Percentiles rank a stretch among this genome's conserved stretches.
These are phyloP conservation scores for Poecilia wingei DNA, from an alignment of 2,797 vertebrate genomes.

Conservation along the genomic window DNA sequence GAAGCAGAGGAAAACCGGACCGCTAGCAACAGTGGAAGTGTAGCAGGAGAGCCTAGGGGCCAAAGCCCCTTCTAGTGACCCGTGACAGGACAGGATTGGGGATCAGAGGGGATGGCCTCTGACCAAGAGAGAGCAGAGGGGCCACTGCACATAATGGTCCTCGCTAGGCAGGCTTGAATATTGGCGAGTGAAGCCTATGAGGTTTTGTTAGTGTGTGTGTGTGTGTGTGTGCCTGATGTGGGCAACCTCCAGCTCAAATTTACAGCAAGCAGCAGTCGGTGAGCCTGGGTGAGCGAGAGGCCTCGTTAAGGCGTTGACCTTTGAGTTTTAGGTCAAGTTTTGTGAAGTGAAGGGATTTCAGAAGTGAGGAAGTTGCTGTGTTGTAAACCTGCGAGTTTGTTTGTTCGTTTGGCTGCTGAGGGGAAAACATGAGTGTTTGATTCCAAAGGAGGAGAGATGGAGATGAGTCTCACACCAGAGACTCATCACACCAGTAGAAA, in stretches of 20 bases:
- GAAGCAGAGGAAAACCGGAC: conserved; percentile 73
- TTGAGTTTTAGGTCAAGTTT: conserved; percentile 71
- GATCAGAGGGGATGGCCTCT: conserved; percentile 87
- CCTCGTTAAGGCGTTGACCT: conserved; percentile 79
- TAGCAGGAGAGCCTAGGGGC: conserved; percentile 82
- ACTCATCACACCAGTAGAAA: too few species aligned
- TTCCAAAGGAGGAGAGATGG: conserved; percentile 29
- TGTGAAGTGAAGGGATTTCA: conserved; percentile 71
- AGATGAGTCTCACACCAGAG: background rate
- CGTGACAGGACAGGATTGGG: conserved; percentile 89
- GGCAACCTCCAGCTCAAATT: conserved; percentile 69
- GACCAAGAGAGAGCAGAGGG: conserved; percentile 78
- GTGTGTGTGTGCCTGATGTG: conserved; percentile 7
- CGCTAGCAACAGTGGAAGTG: conserved; percentile 76
- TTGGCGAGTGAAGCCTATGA: conserved; percentile 58
- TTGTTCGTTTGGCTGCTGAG: conserved; percentile 73
- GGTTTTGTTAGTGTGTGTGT: conserved; percentile 33
- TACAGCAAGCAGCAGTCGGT: conserved; percentile 72
- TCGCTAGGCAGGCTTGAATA: conserved; percentile 57
- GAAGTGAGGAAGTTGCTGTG: conserved; percentile 74
- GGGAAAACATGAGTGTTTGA: conserved; percentile 36
- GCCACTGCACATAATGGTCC: conserved; percentile 80
- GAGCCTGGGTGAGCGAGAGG: conserved; percentile 71
- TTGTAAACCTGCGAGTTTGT: conserved; percentile 75
- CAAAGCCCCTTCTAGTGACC: conserved; percentile 89